A percentile compares a stretch with the other conserved stretches of the same genome.
These are phyloP conservation scores for Phacellophora camtschatica DNA, from an alignment of 30 jellyfish, hydroid and myxozoan species.

Conservation along the genomic window DNA sequence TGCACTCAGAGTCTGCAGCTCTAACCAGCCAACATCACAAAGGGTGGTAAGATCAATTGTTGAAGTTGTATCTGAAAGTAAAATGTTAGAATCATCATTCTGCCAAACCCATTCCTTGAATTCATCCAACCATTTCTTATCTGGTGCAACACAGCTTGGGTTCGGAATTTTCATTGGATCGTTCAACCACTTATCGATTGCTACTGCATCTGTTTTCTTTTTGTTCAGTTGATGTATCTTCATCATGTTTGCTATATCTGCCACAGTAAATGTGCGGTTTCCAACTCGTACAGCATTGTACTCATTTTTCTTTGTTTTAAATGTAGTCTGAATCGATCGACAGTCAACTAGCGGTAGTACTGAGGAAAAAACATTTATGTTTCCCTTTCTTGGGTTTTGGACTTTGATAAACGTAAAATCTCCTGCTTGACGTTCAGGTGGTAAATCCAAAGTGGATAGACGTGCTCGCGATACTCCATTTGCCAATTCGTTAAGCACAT, in stretches of 20 bases:
- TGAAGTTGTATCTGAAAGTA: neutral
- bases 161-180: neutral
- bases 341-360: conserved; percentile 5
- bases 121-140: neutral
- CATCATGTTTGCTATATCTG: neutral
- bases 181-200: neutral
- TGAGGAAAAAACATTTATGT: neutral
- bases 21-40: conserved; percentile 21
- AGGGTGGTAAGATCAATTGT: conserved; percentile 8
- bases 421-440: neutral
- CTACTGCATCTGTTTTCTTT: conserved; percentile 3
- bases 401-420: neutral
- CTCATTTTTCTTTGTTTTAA: neutral
- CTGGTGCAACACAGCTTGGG: neutral
- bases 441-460: too few species aligned
- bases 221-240: neutral
- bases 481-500: too few species aligned
- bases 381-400: neutral
- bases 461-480: too few species aligned
- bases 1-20: neutral
- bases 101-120: conserved; percentile 9
- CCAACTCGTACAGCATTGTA: conserved; percentile 6
- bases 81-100: neutral
- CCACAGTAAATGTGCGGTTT: neutral
- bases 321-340: neutral